A percentile compares a stretch with the other conserved stretches of the same genome.
phyloP scores from a whole-genome alignment of 1,140 invertebrate species.

The Geopemphigus sp. region DNA sequence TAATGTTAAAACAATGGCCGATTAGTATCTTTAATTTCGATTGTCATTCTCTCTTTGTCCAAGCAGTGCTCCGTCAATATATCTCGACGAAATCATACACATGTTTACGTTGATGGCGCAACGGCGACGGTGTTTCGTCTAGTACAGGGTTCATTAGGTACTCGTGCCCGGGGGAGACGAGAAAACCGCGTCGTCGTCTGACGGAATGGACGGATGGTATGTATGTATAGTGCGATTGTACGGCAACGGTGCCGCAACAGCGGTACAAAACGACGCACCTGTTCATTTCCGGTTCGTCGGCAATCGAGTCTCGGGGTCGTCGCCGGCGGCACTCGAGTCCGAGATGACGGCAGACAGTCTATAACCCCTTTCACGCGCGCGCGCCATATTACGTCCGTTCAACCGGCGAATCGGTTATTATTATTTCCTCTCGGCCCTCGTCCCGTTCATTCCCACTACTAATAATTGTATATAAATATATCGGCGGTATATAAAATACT shows the following conservation, averaged over 20 bases:
- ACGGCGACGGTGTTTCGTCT: not conserved
- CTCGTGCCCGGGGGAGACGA: not conserved
- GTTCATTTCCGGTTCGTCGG: conserved; percentile 45
- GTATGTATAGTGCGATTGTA: not conserved
- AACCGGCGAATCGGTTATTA: conserved; percentile 45
- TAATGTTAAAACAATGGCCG: too few relatives aligned
- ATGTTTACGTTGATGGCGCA: too few relatives aligned
- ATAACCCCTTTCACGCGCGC: not conserved
- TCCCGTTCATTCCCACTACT: too few relatives aligned
- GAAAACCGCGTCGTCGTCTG: conserved; percentile 8
- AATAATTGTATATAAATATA: not conserved
- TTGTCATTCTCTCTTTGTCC: too few relatives aligned
- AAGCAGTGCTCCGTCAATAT: too few relatives aligned
- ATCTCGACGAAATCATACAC: too few relatives aligned
- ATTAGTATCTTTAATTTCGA: too few relatives aligned
- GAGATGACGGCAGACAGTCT: not conserved
- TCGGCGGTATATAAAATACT: not conserved
- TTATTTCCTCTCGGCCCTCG: not conserved
- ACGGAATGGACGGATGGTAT: not conserved
- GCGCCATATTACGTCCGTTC: conserved; percentile 26
- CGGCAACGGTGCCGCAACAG: too few relatives aligned
- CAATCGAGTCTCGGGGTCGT: conserved; percentile 20
- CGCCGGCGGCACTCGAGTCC: not conserved
- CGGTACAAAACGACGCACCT: not conserved
- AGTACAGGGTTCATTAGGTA: conserved; percentile 3